Percentiles rank a stretch among this genome's conserved stretches.
Evolutionary conservation across 2,888 invertebrate genomes (phyloP).

Genomic region (Branchellion lobata): DNA sequence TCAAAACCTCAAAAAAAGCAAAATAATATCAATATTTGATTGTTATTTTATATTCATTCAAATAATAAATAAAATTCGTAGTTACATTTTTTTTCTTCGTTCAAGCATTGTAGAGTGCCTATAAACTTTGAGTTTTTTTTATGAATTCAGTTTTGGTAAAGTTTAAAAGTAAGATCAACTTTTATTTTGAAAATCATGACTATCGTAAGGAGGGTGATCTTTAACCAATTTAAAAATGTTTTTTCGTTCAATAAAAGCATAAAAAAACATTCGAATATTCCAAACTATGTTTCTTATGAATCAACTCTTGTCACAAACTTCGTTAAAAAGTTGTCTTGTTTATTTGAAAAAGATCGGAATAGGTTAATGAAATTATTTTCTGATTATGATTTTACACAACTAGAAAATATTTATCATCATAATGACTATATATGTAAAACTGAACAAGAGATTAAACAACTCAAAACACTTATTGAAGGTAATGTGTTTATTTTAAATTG

Average conservation of each 20-base stretch:
- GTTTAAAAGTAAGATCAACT: too few relatives aligned
- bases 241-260: neutral
- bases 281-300: neutral
- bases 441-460: neutral
- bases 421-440: neutral
- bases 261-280: neutral
- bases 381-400: neutral
- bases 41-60: too few relatives aligned
- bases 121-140: too few relatives aligned
- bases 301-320: neutral
- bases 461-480: neutral
- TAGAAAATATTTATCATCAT: neutral
- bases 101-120: too few relatives aligned
- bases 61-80: too few relatives aligned
- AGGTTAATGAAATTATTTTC: neutral
- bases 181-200: neutral
- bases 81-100: too few relatives aligned
- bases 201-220: neutral
- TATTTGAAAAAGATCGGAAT: neutral
- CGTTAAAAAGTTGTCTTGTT: neutral
- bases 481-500: neutral
- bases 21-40: too few relatives aligned
- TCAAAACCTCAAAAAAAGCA: constrained; percentile 55
- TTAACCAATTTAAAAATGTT: neutral
- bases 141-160: too few relatives aligned